A percentile compares a stretch with the other conserved stretches of the same genome.
These are phyloP conservation scores for Emydocephalus ijimae DNA, from an alignment of 2,113 vertebrate species.

Conservation along the genomic window DNA sequence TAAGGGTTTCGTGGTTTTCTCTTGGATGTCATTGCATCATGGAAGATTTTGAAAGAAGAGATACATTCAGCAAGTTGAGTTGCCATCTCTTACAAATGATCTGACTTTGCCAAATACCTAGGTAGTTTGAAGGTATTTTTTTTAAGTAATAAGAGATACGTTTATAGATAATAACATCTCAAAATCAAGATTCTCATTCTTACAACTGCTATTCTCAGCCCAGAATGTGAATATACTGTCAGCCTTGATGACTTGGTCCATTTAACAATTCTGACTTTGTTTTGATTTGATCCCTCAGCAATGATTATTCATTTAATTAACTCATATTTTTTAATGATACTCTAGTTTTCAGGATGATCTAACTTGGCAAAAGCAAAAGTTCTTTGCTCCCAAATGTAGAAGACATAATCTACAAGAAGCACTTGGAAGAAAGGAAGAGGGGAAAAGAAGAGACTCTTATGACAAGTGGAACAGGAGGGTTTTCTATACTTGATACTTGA, in stretches of 20 bases:
- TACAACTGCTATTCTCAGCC: background rate
- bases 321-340: background rate
- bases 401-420: background rate
- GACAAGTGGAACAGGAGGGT: background rate
- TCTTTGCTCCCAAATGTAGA: background rate
- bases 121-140: conserved; percentile 27
- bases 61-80: background rate
- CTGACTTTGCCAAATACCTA: conserved; percentile 52
- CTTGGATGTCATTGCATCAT: conserved; percentile 71
- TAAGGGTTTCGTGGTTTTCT: conserved; percentile 75
- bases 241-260: background rate
- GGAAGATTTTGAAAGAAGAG: conserved; percentile 64
- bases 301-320: background rate
- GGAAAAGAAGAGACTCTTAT: background rate
- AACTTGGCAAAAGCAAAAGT: background rate
- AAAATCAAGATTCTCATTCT: background rate
- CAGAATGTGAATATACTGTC: background rate
- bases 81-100: conserved; percentile 46
- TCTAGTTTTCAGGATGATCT: background rate
- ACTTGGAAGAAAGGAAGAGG: background rate
- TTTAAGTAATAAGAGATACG: background rate
- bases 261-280: background rate
- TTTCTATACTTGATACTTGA: background rate
- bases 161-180: conserved; percentile 26
- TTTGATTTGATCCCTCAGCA: background rate